Conservation (phyloP, 2,113 vertebrate species). For the Noturus placidus region DNA sequence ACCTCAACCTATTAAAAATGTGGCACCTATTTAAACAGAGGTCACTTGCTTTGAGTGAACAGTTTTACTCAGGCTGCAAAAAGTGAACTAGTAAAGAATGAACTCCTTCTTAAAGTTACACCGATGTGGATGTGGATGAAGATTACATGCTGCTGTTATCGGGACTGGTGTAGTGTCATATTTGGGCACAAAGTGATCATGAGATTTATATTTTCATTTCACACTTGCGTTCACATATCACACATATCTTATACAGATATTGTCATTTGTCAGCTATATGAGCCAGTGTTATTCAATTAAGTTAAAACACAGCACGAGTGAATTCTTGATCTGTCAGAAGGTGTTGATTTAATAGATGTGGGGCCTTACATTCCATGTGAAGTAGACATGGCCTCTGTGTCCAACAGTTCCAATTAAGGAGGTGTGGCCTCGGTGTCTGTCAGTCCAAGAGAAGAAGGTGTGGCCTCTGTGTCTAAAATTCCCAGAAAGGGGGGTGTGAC, state of each 20-base stretch:
- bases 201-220: not conserved
- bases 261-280: not conserved
- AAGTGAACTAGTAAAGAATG: not conserved
- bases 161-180: not conserved
- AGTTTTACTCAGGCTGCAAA: not conserved
- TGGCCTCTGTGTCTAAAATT: not conserved
- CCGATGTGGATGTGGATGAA: not conserved
- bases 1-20: not conserved
- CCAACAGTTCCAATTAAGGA: not conserved
- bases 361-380: not conserved
- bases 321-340: not conserved
- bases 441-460: not conserved
- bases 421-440: not conserved
- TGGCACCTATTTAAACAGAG: slow-evolving; percentile 15
- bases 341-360: not conserved
- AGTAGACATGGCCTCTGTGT: not conserved
- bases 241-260: not conserved
- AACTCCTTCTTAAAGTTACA: not conserved
- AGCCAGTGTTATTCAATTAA: not conserved
- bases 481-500: not conserved
- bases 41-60: not conserved
- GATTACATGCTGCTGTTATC: not conserved
- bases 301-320: not conserved
- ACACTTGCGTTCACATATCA: not conserved
- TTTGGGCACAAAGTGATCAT: not conserved